Conservation (phyloP, 2,888 invertebrate species). For the Myopa tessellatipennis region DNA sequence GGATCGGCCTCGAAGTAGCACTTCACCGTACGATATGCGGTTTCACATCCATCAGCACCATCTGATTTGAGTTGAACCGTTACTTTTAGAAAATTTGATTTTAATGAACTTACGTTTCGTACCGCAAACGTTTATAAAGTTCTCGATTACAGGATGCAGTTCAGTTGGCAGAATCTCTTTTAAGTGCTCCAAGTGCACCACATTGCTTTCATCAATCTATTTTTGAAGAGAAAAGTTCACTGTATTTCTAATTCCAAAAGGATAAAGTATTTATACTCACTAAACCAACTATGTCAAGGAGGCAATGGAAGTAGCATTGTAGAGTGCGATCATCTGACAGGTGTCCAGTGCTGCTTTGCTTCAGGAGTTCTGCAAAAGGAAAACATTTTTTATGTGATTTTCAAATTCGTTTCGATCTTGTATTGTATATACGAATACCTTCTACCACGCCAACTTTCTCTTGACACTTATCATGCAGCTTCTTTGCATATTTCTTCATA, state of each 20-base stretch:
- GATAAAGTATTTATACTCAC: slow-evolving; percentile 49
- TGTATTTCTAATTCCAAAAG: neutral
- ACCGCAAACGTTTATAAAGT: slow-evolving; percentile 55
- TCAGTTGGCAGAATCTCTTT: slow-evolving; percentile 60
- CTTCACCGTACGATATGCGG: slow-evolving; percentile 57
- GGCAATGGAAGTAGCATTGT: slow-evolving; percentile 64
- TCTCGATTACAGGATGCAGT: slow-evolving; percentile 51
- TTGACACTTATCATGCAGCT: slow-evolving; percentile 58
- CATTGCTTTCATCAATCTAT: slow-evolving; percentile 59
- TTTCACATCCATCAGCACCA: slow-evolving; percentile 63
- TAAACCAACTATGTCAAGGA: slow-evolving; percentile 62
- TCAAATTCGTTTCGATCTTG: neutral
- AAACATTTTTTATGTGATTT: neutral
- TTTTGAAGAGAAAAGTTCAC: neutral
- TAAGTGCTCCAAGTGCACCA: slow-evolving; percentile 59
- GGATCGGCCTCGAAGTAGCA: slow-evolving; percentile 62
- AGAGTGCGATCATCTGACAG: slow-evolving; percentile 56
- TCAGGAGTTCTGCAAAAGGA: slow-evolving; percentile 49
- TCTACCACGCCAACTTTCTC: slow-evolving; percentile 55
- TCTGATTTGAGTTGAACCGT: slow-evolving; percentile 48
- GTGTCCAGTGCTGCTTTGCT: slow-evolving; percentile 46
- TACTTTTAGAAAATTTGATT: neutral
- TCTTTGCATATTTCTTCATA: slow-evolving; percentile 55
- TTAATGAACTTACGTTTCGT: slow-evolving; percentile 55
- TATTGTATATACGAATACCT: slow-evolving; percentile 50